A percentile compares a stretch with the other conserved stretches of the same genome.
phyloP scores from a whole-genome alignment of 92 coral and sea anemone genomes.

The Porites divaricata region DNA sequence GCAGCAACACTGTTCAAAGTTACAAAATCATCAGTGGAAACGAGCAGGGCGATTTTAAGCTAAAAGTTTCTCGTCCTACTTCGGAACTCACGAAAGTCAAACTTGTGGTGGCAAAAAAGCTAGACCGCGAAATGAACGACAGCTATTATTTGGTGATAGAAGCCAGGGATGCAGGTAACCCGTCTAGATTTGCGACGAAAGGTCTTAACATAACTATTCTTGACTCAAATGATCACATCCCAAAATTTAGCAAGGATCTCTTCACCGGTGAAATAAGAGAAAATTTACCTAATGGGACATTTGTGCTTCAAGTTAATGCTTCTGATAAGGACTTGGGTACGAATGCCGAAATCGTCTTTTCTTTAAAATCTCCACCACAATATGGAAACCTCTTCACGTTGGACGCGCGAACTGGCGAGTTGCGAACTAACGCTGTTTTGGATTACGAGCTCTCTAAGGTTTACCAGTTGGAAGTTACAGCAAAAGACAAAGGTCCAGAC shows the following conservation, averaged over 20 bases:
- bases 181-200: slow-evolving; percentile 70
- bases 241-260: slow-evolving; percentile 65
- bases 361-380: slow-evolving; percentile 48
- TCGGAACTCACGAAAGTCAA: slow-evolving; percentile 61
- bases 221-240: slow-evolving; percentile 88
- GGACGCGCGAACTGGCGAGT: slow-evolving; percentile 65
- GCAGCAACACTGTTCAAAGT: slow-evolving; percentile 74
- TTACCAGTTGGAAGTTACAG: slow-evolving; percentile 72
- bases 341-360: slow-evolving; percentile 70
- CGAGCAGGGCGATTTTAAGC: slow-evolving; percentile 66
- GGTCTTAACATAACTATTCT: slow-evolving; percentile 64
- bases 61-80: slow-evolving; percentile 60
- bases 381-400: slow-evolving; percentile 66
- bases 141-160: slow-evolving; percentile 67
- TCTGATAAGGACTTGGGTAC: slow-evolving; percentile 81
- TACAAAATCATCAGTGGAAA: slow-evolving; percentile 76
- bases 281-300: slow-evolving; percentile 73
- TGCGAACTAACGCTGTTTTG: slow-evolving; percentile 69
- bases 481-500: slow-evolving; percentile 84
- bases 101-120: slow-evolving; percentile 61
- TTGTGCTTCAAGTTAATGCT: slow-evolving; percentile 71
- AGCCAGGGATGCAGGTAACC: slow-evolving; percentile 80
- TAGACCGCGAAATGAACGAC: slow-evolving; percentile 82
- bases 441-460: slow-evolving; percentile 72
- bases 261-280: slow-evolving; percentile 74